phyloP scores from a whole-genome alignment of 1,140 invertebrate genomes.

The silkworm (Bombyx mori) region DNA sequence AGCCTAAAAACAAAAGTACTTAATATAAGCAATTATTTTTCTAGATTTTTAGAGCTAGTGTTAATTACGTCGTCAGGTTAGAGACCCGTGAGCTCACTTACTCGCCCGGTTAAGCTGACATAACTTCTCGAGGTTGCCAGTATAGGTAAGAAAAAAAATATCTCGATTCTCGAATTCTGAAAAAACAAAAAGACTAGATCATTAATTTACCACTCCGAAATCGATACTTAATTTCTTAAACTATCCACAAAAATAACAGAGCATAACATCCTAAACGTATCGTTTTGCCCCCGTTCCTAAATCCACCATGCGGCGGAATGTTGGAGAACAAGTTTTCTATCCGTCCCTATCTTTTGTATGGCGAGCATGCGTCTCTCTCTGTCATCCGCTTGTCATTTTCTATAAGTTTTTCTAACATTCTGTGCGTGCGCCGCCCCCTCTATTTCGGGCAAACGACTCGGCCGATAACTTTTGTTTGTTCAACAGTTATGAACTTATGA shows the following conservation, averaged over 20 bases:
- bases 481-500: slow-evolving; percentile 59
- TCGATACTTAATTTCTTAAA: slow-evolving; percentile 24
- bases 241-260: slow-evolving; percentile 59
- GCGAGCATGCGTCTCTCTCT: slow-evolving; percentile 46
- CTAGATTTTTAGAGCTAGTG: no score
- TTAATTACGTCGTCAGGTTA: no score
- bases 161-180: no score
- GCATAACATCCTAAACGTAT: slow-evolving; percentile 64
- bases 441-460: slow-evolving; percentile 57
- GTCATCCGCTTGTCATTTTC: slow-evolving; percentile 67
- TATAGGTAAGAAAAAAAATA: no score
- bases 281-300: slow-evolving; percentile 67
- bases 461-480: slow-evolving; percentile 62
- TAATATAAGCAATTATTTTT: no score
- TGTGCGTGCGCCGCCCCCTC: slow-evolving; percentile 49
- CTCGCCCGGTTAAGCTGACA: no score
- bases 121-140: no score
- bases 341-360: slow-evolving; percentile 55
- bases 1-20: no score
- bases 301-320: slow-evolving; percentile 68
- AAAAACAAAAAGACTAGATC: no score
- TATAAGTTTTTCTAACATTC: slow-evolving; percentile 71
- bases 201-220: slow-evolving; percentile 20
- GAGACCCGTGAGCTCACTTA: no score
- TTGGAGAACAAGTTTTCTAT: slow-evolving; percentile 63